Percentiles rank a stretch among this genome's conserved stretches.
These are phyloP conservation scores for Brachynemurus nebulosus DNA, from an alignment of 2,888 invertebrate species.

Conservation along the genomic window DNA sequence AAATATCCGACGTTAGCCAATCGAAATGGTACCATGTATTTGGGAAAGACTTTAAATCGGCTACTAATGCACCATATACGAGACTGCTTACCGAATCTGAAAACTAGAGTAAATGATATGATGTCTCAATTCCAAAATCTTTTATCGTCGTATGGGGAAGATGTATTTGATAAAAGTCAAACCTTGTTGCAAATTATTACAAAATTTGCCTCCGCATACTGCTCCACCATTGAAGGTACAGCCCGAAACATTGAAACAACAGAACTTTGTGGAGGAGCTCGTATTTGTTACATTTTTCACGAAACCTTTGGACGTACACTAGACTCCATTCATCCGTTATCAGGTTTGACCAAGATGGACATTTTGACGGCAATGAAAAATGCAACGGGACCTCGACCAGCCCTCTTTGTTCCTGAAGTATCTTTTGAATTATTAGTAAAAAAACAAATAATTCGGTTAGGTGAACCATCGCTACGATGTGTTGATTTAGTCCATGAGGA, in stretches of 20 bases:
- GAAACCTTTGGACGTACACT: conserved; percentile 93
- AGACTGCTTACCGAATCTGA: conserved; percentile 95
- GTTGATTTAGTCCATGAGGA: conserved; percentile 98
- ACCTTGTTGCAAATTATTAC: conserved; percentile 96
- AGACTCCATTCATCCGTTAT: conserved; percentile 87
- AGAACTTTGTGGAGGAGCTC: conserved; percentile 94
- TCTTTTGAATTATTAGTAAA: conserved; percentile 97
- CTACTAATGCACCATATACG: conserved; percentile 98
- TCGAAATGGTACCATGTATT: conserved; percentile 90
- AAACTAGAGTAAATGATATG: conserved; percentile 95
- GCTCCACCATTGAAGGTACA: conserved; percentile 96
- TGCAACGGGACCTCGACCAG: conserved; percentile 89
- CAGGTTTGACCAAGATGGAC: conserved; percentile 77
- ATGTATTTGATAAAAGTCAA: conserved; percentile 92
- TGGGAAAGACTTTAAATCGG: conserved; percentile 93
- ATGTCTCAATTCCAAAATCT: conserved; percentile 95
- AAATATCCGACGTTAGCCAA: conserved; percentile 96
- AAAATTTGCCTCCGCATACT: conserved; percentile 97
- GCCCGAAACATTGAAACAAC: conserved; percentile 96
- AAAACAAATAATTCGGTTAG: conserved; percentile 87
- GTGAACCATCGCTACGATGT: conserved; percentile 93
- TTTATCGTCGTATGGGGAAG: conserved; percentile 92
- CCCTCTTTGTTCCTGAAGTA: conserved; percentile 85
- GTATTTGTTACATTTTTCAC: conserved; percentile 99
- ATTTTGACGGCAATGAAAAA: conserved; percentile 95